These are phyloP conservation scores for Formica aserva DNA, from an alignment of 2,888 invertebrate genomes.

Conservation along the genomic window DNA sequence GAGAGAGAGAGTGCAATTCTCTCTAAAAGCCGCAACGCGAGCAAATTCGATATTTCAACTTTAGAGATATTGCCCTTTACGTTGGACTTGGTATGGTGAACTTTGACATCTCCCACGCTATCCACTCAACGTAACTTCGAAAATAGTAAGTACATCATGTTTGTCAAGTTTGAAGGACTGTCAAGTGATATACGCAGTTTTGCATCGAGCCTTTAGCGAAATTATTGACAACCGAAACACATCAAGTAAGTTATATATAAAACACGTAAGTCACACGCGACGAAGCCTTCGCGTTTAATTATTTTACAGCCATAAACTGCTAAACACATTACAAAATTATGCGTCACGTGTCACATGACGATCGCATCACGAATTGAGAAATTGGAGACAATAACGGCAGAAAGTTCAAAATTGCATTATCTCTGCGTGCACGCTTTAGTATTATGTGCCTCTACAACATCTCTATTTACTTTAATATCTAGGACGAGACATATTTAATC, in stretches of 20 bases:
- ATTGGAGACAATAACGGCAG: neutral
- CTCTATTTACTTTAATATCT: neutral
- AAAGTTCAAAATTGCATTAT: neutral
- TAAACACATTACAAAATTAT: neutral
- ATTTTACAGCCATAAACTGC: neutral
- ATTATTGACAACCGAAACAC: neutral
- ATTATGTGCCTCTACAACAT: neutral
- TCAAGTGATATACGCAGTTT: neutral
- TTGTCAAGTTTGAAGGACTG: constrained; percentile 1
- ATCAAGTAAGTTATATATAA: neutral
- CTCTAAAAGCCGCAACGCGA: neutral
- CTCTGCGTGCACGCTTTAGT: neutral
- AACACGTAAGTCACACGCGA: neutral
- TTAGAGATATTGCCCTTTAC: constrained; percentile 29
- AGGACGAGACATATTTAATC: neutral
- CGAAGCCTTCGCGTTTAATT: neutral
- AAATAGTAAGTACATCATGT: neutral
- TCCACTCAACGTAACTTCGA: neutral
- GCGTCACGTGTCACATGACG: neutral
- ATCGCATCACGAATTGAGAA: neutral
- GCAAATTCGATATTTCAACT: constrained; percentile 9
- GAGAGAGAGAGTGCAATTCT: neutral
- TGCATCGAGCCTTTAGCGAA: neutral
- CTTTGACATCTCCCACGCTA: constrained; percentile 34
- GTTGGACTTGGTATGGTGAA: constrained; percentile 4